phyloP scores from a whole-genome alignment of 2,797 vertebrate genomes.

The Carcharodon carcharias region DNA sequence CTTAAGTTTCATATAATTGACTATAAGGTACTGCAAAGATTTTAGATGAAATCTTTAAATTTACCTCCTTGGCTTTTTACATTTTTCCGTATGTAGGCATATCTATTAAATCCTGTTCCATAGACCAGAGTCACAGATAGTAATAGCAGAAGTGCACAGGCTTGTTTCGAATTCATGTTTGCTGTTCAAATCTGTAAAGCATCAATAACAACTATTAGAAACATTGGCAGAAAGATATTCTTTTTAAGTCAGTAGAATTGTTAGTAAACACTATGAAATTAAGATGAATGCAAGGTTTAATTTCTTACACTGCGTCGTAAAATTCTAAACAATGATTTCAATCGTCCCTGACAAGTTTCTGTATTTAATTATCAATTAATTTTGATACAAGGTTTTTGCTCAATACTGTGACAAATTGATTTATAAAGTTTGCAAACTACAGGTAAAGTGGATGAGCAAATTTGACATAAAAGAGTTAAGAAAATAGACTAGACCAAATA shows the following conservation, averaged over 20 bases:
- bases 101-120: conserved; percentile 34
- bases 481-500: background rate
- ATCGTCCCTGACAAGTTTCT: background rate
- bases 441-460: background rate
- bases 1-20: background rate
- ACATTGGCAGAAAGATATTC: background rate
- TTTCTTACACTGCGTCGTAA: background rate
- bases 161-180: conserved; percentile 24
- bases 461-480: background rate
- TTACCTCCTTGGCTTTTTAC: conserved; percentile 25
- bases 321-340: background rate
- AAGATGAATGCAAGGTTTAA: background rate
- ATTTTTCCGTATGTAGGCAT: conserved; percentile 4
- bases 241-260: background rate
- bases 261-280: background rate
- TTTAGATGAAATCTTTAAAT: background rate
- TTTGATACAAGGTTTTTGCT: background rate
- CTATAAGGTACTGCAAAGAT: background rate
- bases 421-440: background rate
- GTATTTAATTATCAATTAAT: background rate
- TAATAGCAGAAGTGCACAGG: conserved; percentile 24
- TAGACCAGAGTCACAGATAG: conserved; percentile 21
- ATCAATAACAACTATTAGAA: conserved; percentile 11
- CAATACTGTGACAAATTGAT: background rate
- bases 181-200: conserved; percentile 22